Evolutionary conservation across 1,140 invertebrate genomes (phyloP).

Genomic region (Meloidogyne floridensis): DNA sequence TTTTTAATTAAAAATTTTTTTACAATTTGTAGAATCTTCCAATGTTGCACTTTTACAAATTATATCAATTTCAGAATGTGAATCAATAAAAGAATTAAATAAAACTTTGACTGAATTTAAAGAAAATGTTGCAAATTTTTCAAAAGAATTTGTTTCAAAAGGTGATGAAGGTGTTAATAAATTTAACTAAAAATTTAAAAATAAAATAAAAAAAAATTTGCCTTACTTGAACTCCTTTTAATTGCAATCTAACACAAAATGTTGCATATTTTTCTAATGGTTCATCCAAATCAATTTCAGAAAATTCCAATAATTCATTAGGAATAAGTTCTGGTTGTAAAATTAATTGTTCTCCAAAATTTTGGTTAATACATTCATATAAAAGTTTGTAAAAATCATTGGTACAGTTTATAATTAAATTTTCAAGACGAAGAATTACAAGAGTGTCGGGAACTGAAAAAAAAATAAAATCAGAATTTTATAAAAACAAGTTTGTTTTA

Average conservation of each 20-base stretch:
- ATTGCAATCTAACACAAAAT: conserved; percentile 51
- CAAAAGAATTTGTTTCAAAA: conserved; percentile 13
- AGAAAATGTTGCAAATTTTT: conserved; percentile 47
- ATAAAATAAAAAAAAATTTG: too few species aligned
- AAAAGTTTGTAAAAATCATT: conserved; percentile 84
- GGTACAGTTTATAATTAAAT: conserved; percentile 81
- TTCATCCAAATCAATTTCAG: conserved; percentile 21
- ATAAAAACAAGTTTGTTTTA: neutral
- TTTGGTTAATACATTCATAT: conserved; percentile 82
- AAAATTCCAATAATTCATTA: conserved; percentile 48
- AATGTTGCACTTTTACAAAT: conserved; percentile 54
- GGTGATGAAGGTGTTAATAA: conserved; percentile 31
- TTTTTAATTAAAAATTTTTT: neutral
- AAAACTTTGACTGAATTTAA: conserved; percentile 52
- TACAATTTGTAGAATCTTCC: conserved; percentile 23
- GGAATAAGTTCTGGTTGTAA: conserved; percentile 68
- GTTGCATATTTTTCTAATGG: conserved; percentile 48
- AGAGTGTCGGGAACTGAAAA: conserved; percentile 80
- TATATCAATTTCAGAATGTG: conserved; percentile 57
- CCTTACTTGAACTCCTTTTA: conserved; percentile 48
- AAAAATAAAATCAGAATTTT: neutral
- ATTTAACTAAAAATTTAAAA: conserved; percentile 32
- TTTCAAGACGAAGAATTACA: conserved; percentile 81
- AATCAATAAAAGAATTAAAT: conserved; percentile 56
- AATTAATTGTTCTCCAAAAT: conserved; percentile 85